phyloP scores from a whole-genome alignment of 2,888 invertebrate genomes.

The Machimus rusticus region DNA sequence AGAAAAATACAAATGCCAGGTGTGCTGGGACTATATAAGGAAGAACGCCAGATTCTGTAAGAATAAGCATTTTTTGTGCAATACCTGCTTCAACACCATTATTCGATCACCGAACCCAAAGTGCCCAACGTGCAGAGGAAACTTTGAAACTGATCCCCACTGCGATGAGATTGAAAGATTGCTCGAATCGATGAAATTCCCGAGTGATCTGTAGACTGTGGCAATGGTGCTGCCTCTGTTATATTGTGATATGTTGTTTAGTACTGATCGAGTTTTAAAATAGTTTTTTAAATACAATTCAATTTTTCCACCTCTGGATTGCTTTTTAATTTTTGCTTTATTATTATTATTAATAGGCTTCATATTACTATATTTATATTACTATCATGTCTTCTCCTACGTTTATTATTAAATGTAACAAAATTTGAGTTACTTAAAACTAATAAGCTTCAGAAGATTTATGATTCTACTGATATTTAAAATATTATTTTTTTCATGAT shows the following conservation, averaged over 20 bases:
- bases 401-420: too few relatives aligned
- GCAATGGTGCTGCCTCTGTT: not conserved
- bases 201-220: not conserved
- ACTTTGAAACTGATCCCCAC: not conserved
- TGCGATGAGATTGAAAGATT: not conserved
- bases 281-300: not conserved
- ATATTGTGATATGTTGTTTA: not conserved
- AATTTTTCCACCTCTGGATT: not conserved
- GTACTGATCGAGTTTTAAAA: not conserved
- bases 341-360: too few relatives aligned
- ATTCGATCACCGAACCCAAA: not conserved
- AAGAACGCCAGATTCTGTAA: conserved; percentile 11
- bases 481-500: too few relatives aligned
- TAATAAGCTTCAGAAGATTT: too few relatives aligned
- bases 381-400: too few relatives aligned
- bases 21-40: not conserved
- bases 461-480: too few relatives aligned
- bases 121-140: not conserved
- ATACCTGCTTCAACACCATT: not conserved
- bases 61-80: not conserved
- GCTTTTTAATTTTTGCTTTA: not conserved
- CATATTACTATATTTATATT: too few relatives aligned
- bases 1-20: not conserved
- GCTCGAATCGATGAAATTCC: not conserved
- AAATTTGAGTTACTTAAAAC: too few relatives aligned